These are phyloP conservation scores for Sebastes steindachneri DNA, from an alignment of 2,797 vertebrate genomes.

Conservation along the genomic window DNA sequence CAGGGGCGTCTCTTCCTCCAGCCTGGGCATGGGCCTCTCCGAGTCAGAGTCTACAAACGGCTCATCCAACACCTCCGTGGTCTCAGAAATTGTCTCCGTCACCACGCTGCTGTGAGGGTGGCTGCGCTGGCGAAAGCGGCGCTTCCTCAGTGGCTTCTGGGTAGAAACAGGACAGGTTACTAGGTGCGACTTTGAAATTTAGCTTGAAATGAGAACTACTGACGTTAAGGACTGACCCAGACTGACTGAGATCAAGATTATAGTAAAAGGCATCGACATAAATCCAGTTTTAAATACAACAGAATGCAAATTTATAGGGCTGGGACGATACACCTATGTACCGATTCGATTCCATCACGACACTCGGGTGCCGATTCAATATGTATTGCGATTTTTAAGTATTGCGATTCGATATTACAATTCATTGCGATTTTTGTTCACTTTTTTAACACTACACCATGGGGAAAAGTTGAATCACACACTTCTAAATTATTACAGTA, in stretches of 20 bases:
- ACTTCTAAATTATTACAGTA: too few relatives aligned
- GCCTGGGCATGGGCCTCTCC: conserved; percentile 94
- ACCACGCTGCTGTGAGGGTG: conserved; percentile 98
- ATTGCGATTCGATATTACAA: too few relatives aligned
- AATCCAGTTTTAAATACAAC: background rate
- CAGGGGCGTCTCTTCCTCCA: conserved; percentile 92
- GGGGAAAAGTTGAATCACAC: too few relatives aligned
- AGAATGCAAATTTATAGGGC: background rate
- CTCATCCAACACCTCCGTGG: conserved; percentile 96
- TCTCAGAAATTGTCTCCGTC: conserved; percentile 98
- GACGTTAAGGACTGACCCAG: background rate
- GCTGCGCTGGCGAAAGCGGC: conserved; percentile 92
- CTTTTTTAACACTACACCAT: too few relatives aligned
- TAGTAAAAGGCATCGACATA: background rate
- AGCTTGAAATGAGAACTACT: background rate
- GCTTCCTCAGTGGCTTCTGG: conserved; percentile 93
- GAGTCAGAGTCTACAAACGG: conserved; percentile 96
- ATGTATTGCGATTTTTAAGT: too few relatives aligned
- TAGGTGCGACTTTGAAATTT: background rate
- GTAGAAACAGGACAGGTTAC: conserved; percentile 33
- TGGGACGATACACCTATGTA: too few relatives aligned
- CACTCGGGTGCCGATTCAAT: too few relatives aligned
- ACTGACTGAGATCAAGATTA: background rate
- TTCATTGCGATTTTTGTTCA: too few relatives aligned
- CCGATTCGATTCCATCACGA: too few relatives aligned